A percentile compares a stretch with the other conserved stretches of the same genome.
These are phyloP conservation scores for Acleris cristana DNA, from an alignment of 2,888 invertebrate genomes.

Conservation along the genomic window DNA sequence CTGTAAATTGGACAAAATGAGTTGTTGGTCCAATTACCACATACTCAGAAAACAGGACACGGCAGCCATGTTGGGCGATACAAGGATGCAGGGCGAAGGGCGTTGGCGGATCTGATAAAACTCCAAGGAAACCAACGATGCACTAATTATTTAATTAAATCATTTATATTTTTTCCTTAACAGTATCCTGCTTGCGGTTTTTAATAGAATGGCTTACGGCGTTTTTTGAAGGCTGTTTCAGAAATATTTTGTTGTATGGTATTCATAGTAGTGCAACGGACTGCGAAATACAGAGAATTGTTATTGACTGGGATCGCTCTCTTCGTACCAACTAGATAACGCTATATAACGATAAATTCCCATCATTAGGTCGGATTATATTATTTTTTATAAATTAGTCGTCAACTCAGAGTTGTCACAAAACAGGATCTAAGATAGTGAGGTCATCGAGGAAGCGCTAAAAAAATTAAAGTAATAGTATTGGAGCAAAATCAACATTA, in stretches of 20 bases:
- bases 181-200: slow-evolving; percentile 9
- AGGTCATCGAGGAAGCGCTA: too few relatives aligned
- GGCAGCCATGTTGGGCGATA: slow-evolving; percentile 23
- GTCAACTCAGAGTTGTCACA: too few relatives aligned
- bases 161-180: slow-evolving; percentile 4
- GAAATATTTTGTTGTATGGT: background rate
- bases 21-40: slow-evolving; percentile 33
- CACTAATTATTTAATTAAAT: slow-evolving; percentile 23
- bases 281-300: background rate
- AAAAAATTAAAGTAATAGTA: too few relatives aligned
- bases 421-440: too few relatives aligned
- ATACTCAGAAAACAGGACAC: slow-evolving; percentile 33
- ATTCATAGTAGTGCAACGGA: background rate
- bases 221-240: background rate
- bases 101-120: slow-evolving; percentile 17
- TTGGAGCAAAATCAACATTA: too few relatives aligned
- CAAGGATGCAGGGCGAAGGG: slow-evolving; percentile 45
- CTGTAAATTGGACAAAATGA: slow-evolving; percentile 46
- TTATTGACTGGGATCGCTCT: too few relatives aligned
- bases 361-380: too few relatives aligned
- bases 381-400: too few relatives aligned
- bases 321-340: too few relatives aligned
- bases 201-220: background rate
- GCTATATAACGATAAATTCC: too few relatives aligned
- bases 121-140: slow-evolving; percentile 9